Conservation (phyloP, 1,140 invertebrate species). For the Apis laboriosa region DNA sequence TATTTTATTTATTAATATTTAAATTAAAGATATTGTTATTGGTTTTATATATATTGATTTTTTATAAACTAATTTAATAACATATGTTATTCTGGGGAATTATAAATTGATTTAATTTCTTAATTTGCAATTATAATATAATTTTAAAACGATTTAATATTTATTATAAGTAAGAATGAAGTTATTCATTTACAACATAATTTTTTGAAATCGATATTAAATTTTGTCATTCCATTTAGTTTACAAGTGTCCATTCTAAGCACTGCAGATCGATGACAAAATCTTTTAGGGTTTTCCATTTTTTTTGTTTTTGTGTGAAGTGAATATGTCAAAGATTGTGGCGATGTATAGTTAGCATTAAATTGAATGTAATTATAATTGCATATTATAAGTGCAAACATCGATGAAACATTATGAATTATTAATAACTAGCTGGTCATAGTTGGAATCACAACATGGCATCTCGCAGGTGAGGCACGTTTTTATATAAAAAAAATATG, state of each 20-base stretch:
- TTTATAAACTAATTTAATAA: neutral
- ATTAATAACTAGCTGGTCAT: conserved; percentile 71
- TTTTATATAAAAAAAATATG: conserved; percentile 60
- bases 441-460: conserved; percentile 77
- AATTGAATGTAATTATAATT: conserved; percentile 39
- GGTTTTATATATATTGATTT: neutral
- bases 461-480: conserved; percentile 79
- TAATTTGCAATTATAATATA: neutral
- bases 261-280: conserved; percentile 13
- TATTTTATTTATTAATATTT: neutral
- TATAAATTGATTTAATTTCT: neutral
- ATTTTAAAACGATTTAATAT: neutral
- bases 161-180: neutral
- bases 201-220: conserved; percentile 27
- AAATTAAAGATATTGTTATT: neutral
- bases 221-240: neutral
- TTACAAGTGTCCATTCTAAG: conserved; percentile 5
- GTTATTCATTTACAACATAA: neutral
- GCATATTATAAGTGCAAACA: conserved; percentile 20
- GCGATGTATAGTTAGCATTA: conserved; percentile 47
- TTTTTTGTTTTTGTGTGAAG: conserved; percentile 48
- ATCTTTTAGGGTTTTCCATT: conserved; percentile 26
- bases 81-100: neutral
- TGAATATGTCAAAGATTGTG: conserved; percentile 52
- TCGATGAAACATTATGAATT: conserved; percentile 69